These are phyloP conservation scores for Lichenostomus cassidix DNA, from an alignment of 2,113 vertebrate species.

Conservation along the genomic window DNA sequence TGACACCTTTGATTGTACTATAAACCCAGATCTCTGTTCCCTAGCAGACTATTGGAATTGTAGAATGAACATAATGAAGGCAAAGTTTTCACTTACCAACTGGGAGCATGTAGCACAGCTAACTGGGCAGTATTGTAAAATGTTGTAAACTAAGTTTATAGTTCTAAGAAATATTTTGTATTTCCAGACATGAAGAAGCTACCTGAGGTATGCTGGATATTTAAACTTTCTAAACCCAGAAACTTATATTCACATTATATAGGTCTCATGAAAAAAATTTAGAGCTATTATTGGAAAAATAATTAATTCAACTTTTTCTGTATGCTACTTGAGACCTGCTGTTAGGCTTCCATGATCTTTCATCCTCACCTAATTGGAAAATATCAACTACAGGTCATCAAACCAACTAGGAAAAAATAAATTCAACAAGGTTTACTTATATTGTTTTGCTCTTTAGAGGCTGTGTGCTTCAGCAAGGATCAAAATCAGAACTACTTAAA, in stretches of 20 bases:
- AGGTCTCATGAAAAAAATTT: not conserved
- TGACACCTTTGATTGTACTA: slow-evolving; percentile 38
- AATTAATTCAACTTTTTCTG: not conserved
- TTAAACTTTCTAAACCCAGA: not conserved
- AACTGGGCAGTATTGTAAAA: slow-evolving; percentile 28
- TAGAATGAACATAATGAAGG: slow-evolving; percentile 50
- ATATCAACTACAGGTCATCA: not conserved
- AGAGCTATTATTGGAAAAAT: not conserved
- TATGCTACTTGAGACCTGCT: not conserved
- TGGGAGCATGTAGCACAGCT: not conserved
- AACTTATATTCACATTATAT: not conserved
- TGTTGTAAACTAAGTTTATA: not conserved
- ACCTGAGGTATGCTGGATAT: not conserved
- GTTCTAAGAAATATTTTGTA: not conserved
- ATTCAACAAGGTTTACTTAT: not conserved
- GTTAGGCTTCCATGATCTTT: not conserved
- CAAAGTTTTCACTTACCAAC: slow-evolving; percentile 53
- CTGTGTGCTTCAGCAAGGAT: not conserved
- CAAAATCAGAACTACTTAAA: not conserved
- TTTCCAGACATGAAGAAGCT: not conserved
- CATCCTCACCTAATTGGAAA: not conserved
- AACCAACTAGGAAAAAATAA: not conserved
- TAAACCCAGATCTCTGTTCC: slow-evolving; percentile 41
- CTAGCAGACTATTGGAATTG: slow-evolving; percentile 47
- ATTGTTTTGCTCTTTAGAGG: not conserved